Evolutionary conservation across 1,140 invertebrate species (phyloP).

Genomic region (Nephila pilipes): DNA sequence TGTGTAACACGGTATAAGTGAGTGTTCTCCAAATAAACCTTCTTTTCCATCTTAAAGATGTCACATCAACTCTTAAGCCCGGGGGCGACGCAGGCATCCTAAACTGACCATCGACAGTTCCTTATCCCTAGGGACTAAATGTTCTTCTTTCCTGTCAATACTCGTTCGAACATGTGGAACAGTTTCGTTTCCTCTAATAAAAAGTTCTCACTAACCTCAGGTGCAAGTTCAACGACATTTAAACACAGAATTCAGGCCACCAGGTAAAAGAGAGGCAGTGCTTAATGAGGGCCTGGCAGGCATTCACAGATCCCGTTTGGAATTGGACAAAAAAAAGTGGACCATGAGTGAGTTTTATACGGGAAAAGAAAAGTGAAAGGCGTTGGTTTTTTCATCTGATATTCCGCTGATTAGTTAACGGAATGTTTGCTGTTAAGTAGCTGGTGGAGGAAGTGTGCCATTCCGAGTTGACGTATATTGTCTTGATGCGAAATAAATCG

Average conservation of each 20-base stretch:
- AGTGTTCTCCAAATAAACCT: not conserved
- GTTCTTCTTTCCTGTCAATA: constrained; percentile 30
- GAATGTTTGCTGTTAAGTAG: constrained; percentile 28
- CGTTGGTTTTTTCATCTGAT: constrained; percentile 25
- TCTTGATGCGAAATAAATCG: not conserved
- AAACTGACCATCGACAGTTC: constrained; percentile 2
- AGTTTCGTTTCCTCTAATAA: constrained; percentile 25
- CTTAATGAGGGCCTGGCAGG: constrained; percentile 50
- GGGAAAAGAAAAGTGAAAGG: constrained; percentile 45
- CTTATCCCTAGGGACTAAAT: not conserved
- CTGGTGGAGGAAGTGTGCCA: not conserved
- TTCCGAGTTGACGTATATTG: not conserved
- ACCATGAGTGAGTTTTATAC: not conserved
- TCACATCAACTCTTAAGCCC: not conserved
- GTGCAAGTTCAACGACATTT: constrained; percentile 69
- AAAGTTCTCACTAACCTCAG: constrained; percentile 57
- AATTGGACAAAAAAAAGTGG: constrained; percentile 20
- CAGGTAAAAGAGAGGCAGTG: constrained; percentile 6
- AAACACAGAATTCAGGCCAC: constrained; percentile 54
- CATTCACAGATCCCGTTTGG: not conserved
- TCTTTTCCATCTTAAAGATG: not conserved
- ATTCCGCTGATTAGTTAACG: not conserved
- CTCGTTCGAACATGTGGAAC: constrained; percentile 14
- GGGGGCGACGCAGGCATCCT: not conserved
- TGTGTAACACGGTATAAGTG: no score